Evolutionary conservation across 2,797 vertebrate species (phyloP), one percentile per base, ranked within the genome.

Genomic region (Eidolon dupreanum): DNA sequence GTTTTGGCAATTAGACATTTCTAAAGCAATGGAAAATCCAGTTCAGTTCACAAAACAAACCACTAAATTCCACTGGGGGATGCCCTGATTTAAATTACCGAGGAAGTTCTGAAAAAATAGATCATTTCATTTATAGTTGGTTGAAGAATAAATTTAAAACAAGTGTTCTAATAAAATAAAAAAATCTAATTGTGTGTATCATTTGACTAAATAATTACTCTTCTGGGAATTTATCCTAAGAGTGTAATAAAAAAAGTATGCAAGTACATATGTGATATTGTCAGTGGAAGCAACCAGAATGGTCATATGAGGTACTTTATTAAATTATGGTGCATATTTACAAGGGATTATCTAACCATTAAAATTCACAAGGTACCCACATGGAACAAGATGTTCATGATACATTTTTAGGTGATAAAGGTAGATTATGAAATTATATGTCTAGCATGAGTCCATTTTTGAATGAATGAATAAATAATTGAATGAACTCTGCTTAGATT

Each of bases 141-240:
- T 68, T 73, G 46, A 33, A 88, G 46, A 87, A 22, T 78, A 94
- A 93, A 94, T 51, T 51, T 43, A 26, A 36, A 92, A 68, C 51
- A 95, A 82, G 33, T 73, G 57, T 83, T 93, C 36, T 89, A 65
- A 78, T 70, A 70, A 95, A 93, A 63, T 55, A 3, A 87, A 93
- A 93, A 92, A 68, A n/a, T 38, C 49, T 87, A 88, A 88, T 71
- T 78, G 41, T 78, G 36, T 31, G 31, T 87, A 78, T 61, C 24
- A 49, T 53, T 86, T 89, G 36, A 89, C 53, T 87, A 61, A 90
- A 87, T 41, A 89, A 57, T 68, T 61, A 74, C 33, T 78, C 38
- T 79, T 91, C 43, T 81, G 61, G 66, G 41, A 95, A 74, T 92
- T 87, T 79, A 55, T 73, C 33, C 33, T 70, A 83, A 83, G 31